Evolutionary conservation across 2,113 vertebrate species (phyloP), one percentile per base, ranked within the genome.

Genomic region (Leptosomus discolor): DNA sequence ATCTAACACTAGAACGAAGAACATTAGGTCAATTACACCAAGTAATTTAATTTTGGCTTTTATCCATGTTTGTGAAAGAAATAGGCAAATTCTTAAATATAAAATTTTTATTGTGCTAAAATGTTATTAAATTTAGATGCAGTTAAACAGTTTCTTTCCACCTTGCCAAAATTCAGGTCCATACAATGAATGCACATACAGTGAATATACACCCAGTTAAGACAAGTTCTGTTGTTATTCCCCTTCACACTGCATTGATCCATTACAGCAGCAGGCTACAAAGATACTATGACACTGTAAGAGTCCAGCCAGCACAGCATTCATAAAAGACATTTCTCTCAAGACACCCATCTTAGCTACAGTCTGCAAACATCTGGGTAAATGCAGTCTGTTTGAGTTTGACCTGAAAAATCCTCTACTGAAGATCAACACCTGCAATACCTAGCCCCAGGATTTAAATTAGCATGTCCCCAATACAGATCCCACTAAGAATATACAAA

Each of bases 71-170:
- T 67, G 2, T 39, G 39, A 95, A 91, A 11, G 7, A 92, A 86
- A 41, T 4, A 2, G 5, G 54, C 41, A 54, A 77, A 12, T n/a
- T n/a, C 3, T 34, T 68, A 17, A 3, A 70, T 24, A 73, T 39
- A 51, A 74, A 43, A 39, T 4, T 5, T 96, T 97, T 97, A 97
- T 97, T 97, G 54, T 30, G 46, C 20, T 73, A 45, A 65, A 77
- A 22, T 0, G 0, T 3, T 32, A 9, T 24, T 41, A 4, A 30
- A 36, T 76, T 37, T 45, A n/a, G 29, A 50, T 24, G 29, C 20
- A 54, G 12, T 68, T 73, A 8, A 85, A 64, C 30, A 88, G 18
- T 46, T 53, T 30, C 5, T 30, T 74, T 50, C 17, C 29, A 39
- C 22, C 7, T 73, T 53, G 50, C 14, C 11, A 26, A 15, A 60